Conservation (phyloP, 2,888 invertebrate species). For the Biston betularia region DNA sequence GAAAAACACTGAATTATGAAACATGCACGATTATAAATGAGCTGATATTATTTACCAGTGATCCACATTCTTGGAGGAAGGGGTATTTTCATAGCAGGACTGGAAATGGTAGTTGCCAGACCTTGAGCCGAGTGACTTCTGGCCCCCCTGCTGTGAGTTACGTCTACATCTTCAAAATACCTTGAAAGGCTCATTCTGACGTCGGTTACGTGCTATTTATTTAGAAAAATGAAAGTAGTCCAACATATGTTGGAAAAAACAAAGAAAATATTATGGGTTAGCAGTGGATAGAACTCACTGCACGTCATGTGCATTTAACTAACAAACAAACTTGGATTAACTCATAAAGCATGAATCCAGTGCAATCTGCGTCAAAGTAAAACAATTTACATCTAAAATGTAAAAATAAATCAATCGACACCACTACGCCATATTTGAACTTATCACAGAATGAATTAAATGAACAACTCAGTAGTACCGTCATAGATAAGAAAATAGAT, state of each 20-base stretch:
- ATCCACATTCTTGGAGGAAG: constrained; percentile 82
- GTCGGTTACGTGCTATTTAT: constrained; percentile 56
- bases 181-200: constrained; percentile 65
- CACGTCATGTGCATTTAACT: constrained; percentile 50
- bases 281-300: constrained; percentile 53
- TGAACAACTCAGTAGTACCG: background rate
- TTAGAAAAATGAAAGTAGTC: constrained; percentile 64
- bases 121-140: constrained; percentile 81
- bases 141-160: constrained; percentile 55
- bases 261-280: constrained; percentile 59
- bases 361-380: constrained; percentile 78
- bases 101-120: constrained; percentile 66
- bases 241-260: constrained; percentile 76
- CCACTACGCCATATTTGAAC: constrained; percentile 73
- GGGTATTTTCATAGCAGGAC: constrained; percentile 80
- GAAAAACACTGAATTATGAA: background rate
- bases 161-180: constrained; percentile 56
- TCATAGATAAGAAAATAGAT: no score
- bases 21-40: background rate
- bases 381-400: constrained; percentile 76
- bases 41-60: constrained; percentile 67
- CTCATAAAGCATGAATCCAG: constrained; percentile 71
- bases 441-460: constrained; percentile 39
- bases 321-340: constrained; percentile 52
- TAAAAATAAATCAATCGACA: constrained; percentile 74